These are phyloP conservation scores for Xenentodon cancila DNA, from an alignment of 2,797 vertebrate genomes.

Conservation along the genomic window DNA sequence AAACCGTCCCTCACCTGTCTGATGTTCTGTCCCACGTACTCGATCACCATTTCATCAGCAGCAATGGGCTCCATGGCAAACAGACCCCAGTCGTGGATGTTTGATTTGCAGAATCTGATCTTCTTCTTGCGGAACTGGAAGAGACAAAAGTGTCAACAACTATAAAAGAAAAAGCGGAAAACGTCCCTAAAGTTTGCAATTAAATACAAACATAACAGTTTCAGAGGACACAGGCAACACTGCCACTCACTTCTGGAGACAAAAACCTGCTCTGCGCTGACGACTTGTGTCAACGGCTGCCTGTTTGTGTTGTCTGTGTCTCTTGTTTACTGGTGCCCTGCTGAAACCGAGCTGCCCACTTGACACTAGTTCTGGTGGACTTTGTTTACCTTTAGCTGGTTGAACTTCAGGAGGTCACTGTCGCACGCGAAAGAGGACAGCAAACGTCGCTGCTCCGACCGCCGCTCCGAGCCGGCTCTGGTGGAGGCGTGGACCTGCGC, in stretches of 20 bases:
- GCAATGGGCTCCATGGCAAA: conserved; percentile 98
- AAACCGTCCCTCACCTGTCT: conserved; percentile 86
- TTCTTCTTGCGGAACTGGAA: conserved; percentile 97
- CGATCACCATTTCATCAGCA: conserved; percentile 99
- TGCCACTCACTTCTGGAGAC: neutral
- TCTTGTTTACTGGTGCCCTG: too few relatives aligned
- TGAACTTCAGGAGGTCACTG: conserved; percentile 98
- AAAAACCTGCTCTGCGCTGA: neutral
- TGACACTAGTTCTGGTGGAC: neutral
- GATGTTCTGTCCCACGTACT: conserved; percentile 98
- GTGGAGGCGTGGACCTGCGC: conserved; percentile 95
- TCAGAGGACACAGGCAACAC: neutral
- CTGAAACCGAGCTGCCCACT: too few relatives aligned
- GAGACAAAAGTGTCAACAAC: neutral
- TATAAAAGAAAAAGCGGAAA: too few relatives aligned
- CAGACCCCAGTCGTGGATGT: conserved; percentile 98
- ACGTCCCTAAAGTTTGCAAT: neutral
- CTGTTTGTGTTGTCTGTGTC: too few relatives aligned
- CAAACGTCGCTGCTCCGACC: conserved; percentile 94
- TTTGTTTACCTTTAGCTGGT: conserved; percentile 93
- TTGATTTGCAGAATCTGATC: conserved; percentile 94
- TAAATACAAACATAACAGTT: neutral
- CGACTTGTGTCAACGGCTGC: too few relatives aligned
- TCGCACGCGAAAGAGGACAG: conserved; percentile 97
- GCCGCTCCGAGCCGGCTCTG: conserved; percentile 92